Evolutionary conservation across 2,888 invertebrate species (phyloP), one percentile per base, ranked within the genome.

Genomic region (Drosophila cognata): DNA sequence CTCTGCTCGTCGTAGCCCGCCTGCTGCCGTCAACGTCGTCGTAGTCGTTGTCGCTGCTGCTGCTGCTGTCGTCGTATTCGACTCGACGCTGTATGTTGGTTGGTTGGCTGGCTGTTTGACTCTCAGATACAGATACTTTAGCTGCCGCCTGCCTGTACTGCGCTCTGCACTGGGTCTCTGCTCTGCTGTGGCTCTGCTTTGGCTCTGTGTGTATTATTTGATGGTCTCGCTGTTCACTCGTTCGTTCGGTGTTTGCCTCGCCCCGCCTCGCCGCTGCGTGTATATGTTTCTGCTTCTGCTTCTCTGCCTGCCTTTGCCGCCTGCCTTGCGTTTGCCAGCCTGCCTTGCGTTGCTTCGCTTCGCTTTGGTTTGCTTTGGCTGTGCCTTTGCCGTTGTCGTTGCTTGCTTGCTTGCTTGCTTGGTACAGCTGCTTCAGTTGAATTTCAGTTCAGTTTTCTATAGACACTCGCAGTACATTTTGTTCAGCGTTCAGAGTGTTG

Each of bases 381-480:
- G 36, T 77, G 81, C 81, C 81, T 77, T 81, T 84, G 89, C 89
- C 56, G 53, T 64, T 78, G 71, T 65, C 77, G 70, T 79, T 80
- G 77, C 81, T 38, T 56, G 55, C 76, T 79, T 43, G 29, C 29
- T 29, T 29, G 36, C 36, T 79, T 84, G 89, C 90, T 57, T 85
- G 91, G 87, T 87, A 87, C 87, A 87, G 87, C 87, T 91, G 87
- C 87, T 90, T 90, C 87, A 87, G 87, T 90, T 86, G 81, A 91
- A 91, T 87, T 85, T 87, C 91, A 87, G 87, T 87, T 87, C 91
- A 90, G 91, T 85, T 88, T 89, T 86, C 91, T 87, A 87, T 87
- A 84, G 88, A 73, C 82, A 77, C 74, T 86, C 83, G 79, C 89
- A 89, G 90, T 88, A 89, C 85, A 82, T 84, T 86, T 86, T 77